These are phyloP conservation scores for Rhodophaea formosa DNA, from an alignment of 2,888 invertebrate genomes.

Conservation along the genomic window DNA sequence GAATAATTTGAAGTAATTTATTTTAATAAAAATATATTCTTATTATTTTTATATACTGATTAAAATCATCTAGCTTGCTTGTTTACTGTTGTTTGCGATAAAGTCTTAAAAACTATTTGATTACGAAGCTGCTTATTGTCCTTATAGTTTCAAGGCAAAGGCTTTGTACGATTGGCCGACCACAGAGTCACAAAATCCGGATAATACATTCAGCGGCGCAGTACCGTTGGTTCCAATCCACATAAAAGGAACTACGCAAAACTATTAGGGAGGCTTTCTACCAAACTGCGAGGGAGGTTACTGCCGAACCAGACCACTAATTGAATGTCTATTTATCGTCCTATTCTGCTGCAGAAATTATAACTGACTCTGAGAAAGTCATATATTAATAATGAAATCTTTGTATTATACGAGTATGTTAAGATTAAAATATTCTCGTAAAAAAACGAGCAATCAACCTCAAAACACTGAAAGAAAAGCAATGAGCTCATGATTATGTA, in stretches of 20 bases:
- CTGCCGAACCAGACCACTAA: not conserved
- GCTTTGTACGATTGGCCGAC: not conserved
- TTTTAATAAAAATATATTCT: too few species aligned
- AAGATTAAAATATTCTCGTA: too few species aligned
- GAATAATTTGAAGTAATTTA: too few species aligned
- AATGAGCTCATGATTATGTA: too few species aligned
- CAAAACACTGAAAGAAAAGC: too few species aligned
- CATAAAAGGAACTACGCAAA: not conserved
- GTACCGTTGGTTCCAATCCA: constrained; percentile 2
- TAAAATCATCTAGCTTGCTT: too few species aligned
- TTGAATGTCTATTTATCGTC: not conserved
- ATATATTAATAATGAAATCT: too few species aligned
- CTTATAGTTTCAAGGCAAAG: not conserved
- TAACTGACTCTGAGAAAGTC: too few species aligned
- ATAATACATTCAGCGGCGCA: not conserved
- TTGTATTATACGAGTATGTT: too few species aligned
- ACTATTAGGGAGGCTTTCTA: constrained; percentile 2
- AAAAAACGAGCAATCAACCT: too few species aligned
- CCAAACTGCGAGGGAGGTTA: not conserved
- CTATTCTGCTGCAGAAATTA: not conserved
- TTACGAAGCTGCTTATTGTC: not conserved
- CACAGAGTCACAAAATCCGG: not conserved
- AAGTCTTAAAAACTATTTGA: not conserved
- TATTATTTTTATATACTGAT: too few species aligned
- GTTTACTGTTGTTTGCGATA: not conserved